These are phyloP conservation scores for Neopelma chrysocephalum DNA, from an alignment of 2,797 vertebrate genomes.

Conservation along the genomic window DNA sequence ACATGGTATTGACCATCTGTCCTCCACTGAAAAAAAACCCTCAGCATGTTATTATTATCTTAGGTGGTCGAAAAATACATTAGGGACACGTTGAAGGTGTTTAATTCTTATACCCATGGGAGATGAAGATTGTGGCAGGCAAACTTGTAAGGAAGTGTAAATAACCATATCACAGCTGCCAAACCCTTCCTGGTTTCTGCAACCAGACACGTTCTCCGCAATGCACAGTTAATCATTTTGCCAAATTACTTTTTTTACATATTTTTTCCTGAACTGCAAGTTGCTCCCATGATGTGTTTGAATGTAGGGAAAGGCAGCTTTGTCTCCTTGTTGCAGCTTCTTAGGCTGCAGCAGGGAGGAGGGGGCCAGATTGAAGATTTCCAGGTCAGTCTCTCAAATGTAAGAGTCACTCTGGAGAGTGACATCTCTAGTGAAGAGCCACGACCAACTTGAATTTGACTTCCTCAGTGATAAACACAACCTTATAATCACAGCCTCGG, in stretches of 20 bases:
- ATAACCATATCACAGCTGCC: not conserved
- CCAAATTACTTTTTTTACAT: not conserved
- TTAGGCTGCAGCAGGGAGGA: not conserved
- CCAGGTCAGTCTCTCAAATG: not conserved
- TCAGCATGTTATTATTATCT: not conserved
- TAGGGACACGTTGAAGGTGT: not conserved
- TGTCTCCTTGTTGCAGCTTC: not conserved
- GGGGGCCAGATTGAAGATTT: not conserved
- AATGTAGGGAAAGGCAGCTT: not conserved
- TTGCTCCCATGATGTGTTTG: not conserved
- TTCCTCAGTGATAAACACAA: not conserved
- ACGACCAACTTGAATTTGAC: not conserved
- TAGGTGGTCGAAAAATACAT: not conserved
- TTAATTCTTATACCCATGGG: not conserved
- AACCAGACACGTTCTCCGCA: not conserved
- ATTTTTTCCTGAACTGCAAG: not conserved
- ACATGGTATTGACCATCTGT: rapidly evolving
- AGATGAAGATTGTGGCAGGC: not conserved
- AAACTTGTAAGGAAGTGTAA: not conserved
- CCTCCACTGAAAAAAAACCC: not conserved
- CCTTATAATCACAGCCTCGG: not conserved
- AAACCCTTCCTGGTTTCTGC: not conserved
- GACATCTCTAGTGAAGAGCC: not conserved
- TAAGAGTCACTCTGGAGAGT: not conserved
- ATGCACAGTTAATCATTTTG: not conserved